Evolutionary conservation across 2,797 vertebrate species (phyloP).

Genomic region (Zenarchopterus dispar): DNA sequence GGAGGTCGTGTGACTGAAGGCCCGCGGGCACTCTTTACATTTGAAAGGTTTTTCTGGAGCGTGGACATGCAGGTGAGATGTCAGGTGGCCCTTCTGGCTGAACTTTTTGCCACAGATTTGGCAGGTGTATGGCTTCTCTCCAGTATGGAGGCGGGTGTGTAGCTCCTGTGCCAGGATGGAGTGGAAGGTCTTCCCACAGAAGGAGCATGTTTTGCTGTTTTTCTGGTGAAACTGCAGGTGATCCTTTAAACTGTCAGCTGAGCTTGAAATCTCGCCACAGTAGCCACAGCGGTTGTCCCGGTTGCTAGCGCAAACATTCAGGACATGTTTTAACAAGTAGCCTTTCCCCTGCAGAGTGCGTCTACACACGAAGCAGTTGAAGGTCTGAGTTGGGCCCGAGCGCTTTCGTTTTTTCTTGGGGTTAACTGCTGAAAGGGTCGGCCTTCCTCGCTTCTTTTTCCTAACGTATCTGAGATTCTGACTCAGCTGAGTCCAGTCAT

Average conservation of each 20-base stretch:
- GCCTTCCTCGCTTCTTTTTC: conserved; percentile 35
- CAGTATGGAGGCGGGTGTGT: conserved; percentile 62
- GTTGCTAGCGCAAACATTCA: conserved; percentile 44
- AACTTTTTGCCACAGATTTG: conserved; percentile 62
- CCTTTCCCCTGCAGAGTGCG: conserved; percentile 56
- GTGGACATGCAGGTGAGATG: conserved; percentile 52
- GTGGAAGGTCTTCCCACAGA: conserved; percentile 59
- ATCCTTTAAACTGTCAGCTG: background rate
- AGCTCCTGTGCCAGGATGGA: conserved; percentile 64
- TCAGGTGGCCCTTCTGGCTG: conserved; percentile 61
- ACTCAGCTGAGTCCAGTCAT: conserved; percentile 24
- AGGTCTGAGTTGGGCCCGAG: background rate
- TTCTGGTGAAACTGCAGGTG: conserved; percentile 51
- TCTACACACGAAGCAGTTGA: conserved; percentile 45
- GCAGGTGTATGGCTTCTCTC: conserved; percentile 66
- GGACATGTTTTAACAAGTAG: conserved; percentile 60
- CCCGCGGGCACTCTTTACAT: conserved; percentile 52
- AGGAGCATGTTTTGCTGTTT: conserved; percentile 51
- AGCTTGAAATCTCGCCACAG: conserved; percentile 41
- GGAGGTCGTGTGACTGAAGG: conserved; percentile 57
- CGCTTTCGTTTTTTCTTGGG: conserved; percentile 10
- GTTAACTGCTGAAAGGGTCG: background rate
- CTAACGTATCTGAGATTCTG: background rate
- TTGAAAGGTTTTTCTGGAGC: conserved; percentile 45
- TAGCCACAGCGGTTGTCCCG: conserved; percentile 41